Conservation (phyloP, 2,797 vertebrate species). For the Phataginus tetradactyla region DNA sequence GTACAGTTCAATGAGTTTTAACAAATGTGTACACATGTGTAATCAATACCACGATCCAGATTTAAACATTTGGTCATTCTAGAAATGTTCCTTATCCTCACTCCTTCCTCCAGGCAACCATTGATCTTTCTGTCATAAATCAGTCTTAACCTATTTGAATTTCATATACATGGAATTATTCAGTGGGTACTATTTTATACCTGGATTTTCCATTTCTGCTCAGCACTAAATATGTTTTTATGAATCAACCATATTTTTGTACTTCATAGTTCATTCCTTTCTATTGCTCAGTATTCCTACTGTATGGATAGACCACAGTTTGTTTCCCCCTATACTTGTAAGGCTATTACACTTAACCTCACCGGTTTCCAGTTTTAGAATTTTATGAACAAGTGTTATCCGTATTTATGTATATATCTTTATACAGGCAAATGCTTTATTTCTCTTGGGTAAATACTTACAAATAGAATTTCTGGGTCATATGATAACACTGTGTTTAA, state of each 20-base stretch:
- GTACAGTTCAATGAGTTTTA: neutral
- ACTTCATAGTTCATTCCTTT: neutral
- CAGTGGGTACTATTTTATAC: neutral
- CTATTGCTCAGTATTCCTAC: neutral
- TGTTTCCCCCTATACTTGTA: neutral
- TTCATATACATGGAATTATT: neutral
- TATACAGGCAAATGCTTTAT: neutral
- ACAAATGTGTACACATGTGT: neutral
- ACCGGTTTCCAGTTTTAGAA: neutral
- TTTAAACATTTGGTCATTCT: neutral
- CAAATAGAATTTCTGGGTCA: neutral
- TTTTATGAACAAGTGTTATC: neutral
- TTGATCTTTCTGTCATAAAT: neutral
- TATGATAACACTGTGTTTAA: neutral
- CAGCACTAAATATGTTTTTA: neutral
- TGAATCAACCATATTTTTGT: neutral
- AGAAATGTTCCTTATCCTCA: neutral
- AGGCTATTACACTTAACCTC: neutral
- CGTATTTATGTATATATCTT: neutral
- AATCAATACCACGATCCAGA: neutral
- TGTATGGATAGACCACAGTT: neutral
- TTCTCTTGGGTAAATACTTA: neutral
- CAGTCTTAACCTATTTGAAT: neutral
- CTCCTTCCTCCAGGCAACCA: neutral
- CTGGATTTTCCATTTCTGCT: neutral